These are phyloP conservation scores for Clarias laeviceps DNA, from an alignment of 2,797 vertebrate genomes.

Conservation along the genomic window DNA sequence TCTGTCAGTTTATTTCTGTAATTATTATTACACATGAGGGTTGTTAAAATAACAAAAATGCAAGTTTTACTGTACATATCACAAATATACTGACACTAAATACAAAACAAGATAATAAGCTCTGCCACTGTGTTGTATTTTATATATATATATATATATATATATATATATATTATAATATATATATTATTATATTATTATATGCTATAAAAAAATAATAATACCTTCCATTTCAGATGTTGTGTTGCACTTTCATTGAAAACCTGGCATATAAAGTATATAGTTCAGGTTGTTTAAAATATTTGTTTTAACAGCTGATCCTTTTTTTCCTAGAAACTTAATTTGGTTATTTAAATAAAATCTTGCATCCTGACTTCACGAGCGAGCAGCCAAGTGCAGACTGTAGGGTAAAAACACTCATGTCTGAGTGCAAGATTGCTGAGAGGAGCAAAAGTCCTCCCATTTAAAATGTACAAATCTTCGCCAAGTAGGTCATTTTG, in stretches of 20 bases:
- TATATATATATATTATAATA: too few relatives aligned
- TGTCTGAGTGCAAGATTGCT: background rate
- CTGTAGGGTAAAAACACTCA: background rate
- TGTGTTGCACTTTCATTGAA: background rate
- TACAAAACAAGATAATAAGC: background rate
- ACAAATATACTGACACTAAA: background rate
- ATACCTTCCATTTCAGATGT: background rate
- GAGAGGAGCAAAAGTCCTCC: background rate
- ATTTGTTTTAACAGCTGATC: background rate
- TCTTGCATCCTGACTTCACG: background rate
- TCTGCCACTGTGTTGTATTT: background rate
- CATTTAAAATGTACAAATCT: background rate
- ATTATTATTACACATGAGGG: background rate
- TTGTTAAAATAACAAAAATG: background rate
- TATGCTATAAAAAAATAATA: background rate
- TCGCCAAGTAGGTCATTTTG: background rate
- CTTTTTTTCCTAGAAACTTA: background rate
- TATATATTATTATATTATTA: too few relatives aligned
- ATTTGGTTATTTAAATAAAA: constrained; percentile 23
- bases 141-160: background rate
- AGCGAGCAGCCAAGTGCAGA: background rate
- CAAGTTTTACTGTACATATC: too few relatives aligned
- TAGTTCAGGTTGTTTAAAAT: background rate
- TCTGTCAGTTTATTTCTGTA: background rate
- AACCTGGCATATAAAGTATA: background rate